Evolutionary conservation across 1,140 invertebrate genomes (phyloP), one percentile per base, ranked within the genome.

Genomic region (Solenopsis invicta): DNA sequence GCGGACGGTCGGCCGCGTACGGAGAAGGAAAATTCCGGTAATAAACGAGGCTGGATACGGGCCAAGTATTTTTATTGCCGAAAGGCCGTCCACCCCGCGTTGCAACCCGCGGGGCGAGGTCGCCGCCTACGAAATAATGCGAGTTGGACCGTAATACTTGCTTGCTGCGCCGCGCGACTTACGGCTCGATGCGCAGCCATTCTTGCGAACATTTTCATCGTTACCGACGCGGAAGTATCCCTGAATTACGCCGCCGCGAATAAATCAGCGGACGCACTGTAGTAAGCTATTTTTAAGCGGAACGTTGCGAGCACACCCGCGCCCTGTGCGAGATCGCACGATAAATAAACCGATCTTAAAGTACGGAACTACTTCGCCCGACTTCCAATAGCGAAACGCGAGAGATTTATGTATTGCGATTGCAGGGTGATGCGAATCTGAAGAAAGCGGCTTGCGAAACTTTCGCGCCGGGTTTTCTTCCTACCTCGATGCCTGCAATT

Each of bases 21-120:
- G 61, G 18, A 77, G 89, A 85, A 90, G 77, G 89, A 90, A 90
- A 90, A 90, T 91, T 91, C 77, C 62, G 74, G 87, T 89, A 91
- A 91, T 91, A 91, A 91, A 91, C 84, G 86, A 48, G 67, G 62
- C 56, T 91, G 90, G 90, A 90, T 80, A 50, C 82, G 64, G 50
- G 90, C 90, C 90, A 91, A 91, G 87, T 91, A 91, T 91, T 90
- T 91, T 91, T 90, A 91, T 91, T 90, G 76, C 50, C 82, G 72
- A 66, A 87, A 84, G 86, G 54, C 82, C 61, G 59, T 75, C 71
- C 76, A 69, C 52, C 50, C 62, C 37, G 64, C 41, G 87, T 87
- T 74, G 66, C 85, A 69, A 24, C 59, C 41, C 24, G 64, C 54
- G 52, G 69, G 52, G 69, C 66, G 61, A 48, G 67, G 78, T 84